phyloP scores from a whole-genome alignment of 1,140 invertebrate species.

The Drosophila pectinifera region DNA sequence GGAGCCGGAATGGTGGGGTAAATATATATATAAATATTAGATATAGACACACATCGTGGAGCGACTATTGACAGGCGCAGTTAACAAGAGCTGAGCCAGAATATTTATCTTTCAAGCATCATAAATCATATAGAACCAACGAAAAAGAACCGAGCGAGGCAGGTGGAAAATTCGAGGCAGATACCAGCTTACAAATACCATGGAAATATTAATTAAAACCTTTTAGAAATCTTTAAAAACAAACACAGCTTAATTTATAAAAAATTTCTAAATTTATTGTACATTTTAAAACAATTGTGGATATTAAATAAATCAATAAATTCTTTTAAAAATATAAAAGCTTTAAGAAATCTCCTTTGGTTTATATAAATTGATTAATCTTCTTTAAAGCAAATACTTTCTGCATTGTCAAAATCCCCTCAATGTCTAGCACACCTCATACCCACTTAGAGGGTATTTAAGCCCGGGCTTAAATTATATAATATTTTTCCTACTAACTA shows the following conservation, averaged over 20 bases:
- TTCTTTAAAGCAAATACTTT: too few species aligned
- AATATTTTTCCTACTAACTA: conserved; percentile 39
- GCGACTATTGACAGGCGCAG: conserved; percentile 75
- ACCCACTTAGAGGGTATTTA: neutral
- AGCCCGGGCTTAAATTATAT: conserved; percentile 47
- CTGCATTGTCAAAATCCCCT: neutral
- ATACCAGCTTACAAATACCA: neutral
- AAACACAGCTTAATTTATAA: too few species aligned
- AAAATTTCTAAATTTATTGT: neutral
- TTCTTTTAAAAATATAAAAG: too few species aligned
- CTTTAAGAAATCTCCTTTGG: too few species aligned
- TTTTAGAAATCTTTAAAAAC: too few species aligned
- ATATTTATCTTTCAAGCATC: conserved; percentile 81
- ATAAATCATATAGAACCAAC: conserved; percentile 67
- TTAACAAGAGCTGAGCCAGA: conserved; percentile 70
- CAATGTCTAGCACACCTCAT: too few species aligned
- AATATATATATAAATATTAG: conserved; percentile 3
- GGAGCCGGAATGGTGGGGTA: neutral
- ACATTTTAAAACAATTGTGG: neutral
- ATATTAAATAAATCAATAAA: neutral
- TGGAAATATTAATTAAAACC: neutral
- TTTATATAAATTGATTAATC: neutral
- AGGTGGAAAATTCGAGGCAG: neutral
- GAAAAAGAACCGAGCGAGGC: conserved; percentile 26
- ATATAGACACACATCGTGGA: conserved; percentile 36